A percentile compares a stretch with the other conserved stretches of the same genome.
phyloP scores from a whole-genome alignment of 2,113 vertebrate species.

The Microcebus ravelobensis region DNA sequence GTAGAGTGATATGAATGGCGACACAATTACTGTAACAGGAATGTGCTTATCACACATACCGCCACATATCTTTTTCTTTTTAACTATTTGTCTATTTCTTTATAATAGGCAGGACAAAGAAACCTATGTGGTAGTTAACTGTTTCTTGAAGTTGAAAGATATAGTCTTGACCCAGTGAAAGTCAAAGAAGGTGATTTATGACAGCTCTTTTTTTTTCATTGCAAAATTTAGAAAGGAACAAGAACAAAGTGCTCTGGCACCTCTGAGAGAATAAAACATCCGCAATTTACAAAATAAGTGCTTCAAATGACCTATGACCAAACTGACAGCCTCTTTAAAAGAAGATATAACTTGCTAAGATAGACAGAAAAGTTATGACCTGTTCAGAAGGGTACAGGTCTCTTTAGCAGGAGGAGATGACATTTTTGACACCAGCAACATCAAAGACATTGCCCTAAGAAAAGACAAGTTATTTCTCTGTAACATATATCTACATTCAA shows the following conservation, averaged over 20 bases:
- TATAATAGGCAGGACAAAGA: neutral
- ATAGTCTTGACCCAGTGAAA: constrained; percentile 3
- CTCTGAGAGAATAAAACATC: constrained; percentile 54
- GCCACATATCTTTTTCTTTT: neutral
- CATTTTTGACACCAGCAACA: constrained; percentile 58
- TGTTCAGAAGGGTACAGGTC: neutral
- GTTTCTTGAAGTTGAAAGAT: constrained; percentile 3
- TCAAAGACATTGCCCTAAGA: constrained; percentile 39
- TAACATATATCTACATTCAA: constrained; percentile 43
- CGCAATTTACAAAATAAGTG: constrained; percentile 58
- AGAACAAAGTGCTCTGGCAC: constrained; percentile 53
- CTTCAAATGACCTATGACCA: constrained; percentile 58
- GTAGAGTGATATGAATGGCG: accelerated
- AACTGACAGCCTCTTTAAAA: constrained; percentile 59
- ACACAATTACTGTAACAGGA: neutral
- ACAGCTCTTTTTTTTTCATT: constrained; percentile 32
- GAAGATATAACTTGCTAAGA: constrained; percentile 42
- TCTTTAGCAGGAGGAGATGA: constrained; percentile 28
- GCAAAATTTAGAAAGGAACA: constrained; percentile 62
- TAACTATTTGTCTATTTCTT: neutral
- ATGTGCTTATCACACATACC: neutral
- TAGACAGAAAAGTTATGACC: constrained; percentile 36
- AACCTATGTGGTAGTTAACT: neutral
- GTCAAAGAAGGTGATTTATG: constrained; percentile 58
- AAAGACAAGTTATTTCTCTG: constrained; percentile 55